Base-by-base conservation (phyloP, 2,113 vertebrate species). In the Oxyruncus cristatus region DNA sequence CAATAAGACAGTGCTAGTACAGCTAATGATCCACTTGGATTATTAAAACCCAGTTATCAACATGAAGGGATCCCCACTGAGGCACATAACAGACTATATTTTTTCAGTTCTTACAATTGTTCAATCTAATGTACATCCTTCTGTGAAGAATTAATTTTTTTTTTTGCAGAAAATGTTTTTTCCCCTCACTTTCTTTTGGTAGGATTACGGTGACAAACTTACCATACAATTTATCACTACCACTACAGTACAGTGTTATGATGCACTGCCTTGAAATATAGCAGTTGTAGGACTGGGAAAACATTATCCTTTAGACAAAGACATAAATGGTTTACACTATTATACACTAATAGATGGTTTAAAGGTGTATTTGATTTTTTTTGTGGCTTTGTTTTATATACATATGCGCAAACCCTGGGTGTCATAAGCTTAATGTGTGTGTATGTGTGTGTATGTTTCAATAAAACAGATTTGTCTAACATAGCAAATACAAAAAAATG, bases 311-410 rank as follows among this genome's bases (percentile, higher is more conserved):
- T 37, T 68, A 61, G 56, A 65, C 14, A 80, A 63, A 89, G 44
- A 7, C 19, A 61, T 44, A 75, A 86, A 58, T 53, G 23, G 41
- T 85, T 94, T 87, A 66, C 58, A 61, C 10, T 75, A 19, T 30
- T 56, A 27, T 32, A 75, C 33, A 27, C 15, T 77, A 70, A 55
- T 56, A 86, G 65, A 63, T 49, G 39, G 14, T 44, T 92, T 88
- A 86, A 89, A 90, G 53, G 66, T 84, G 37, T 61, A 61, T 84
- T 84, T 91, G 52, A 56, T 67, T 72, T 56, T n/a, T 88, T 88
- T 59, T 80, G 47, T 74, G 52, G 44, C 41, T 93, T 88, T 93
- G 50, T 76, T 93, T 83, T 70, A 70, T 46, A 82, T 50, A 71
- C 14, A 39, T 66, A 77, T 26, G 22, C 42, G 85, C 17, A 78